Conservation (phyloP, 2,797 vertebrate genomes). For the Eidolon dupreanum region DNA sequence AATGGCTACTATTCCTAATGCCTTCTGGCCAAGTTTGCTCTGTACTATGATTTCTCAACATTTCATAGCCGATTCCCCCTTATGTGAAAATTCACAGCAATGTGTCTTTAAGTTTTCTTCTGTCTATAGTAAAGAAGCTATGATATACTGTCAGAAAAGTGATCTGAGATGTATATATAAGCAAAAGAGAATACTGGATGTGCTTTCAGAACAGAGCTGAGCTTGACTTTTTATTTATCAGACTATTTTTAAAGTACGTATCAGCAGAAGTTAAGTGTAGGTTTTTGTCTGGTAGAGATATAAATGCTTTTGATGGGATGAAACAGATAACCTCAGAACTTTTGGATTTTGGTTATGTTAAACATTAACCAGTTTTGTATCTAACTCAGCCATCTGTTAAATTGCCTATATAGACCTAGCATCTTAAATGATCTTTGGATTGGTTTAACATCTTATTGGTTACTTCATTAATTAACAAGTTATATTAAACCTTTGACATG, state of each 20-base stretch:
- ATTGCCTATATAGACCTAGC: background rate
- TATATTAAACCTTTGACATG: background rate
- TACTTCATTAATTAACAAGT: constrained; percentile 5
- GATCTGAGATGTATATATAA: constrained; percentile 34
- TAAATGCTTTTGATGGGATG: background rate
- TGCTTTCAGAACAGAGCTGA: background rate
- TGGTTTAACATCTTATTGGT: constrained; percentile 14
- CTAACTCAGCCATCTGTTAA: background rate
- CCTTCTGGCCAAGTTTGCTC: constrained; percentile 63
- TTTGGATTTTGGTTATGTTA: background rate
- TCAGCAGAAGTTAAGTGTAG: constrained; percentile 28
- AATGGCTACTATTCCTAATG: constrained; percentile 72
- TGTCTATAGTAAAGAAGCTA: constrained; percentile 41
- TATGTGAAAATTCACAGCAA: constrained; percentile 68
- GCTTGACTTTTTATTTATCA: background rate
- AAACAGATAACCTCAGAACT: background rate
- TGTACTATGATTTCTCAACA: constrained; percentile 66
- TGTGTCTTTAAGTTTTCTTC: constrained; percentile 67
- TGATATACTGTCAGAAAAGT: constrained; percentile 48
- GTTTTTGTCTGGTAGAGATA: background rate
- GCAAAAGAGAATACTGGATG: background rate
- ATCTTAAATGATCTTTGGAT: constrained; percentile 25
- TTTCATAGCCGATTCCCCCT: constrained; percentile 67
- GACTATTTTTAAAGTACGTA: background rate
- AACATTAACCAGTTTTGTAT: background rate